Base-by-base conservation (phyloP, 2,113 vertebrate genomes). In the Apodemus sylvaticus region DNA sequence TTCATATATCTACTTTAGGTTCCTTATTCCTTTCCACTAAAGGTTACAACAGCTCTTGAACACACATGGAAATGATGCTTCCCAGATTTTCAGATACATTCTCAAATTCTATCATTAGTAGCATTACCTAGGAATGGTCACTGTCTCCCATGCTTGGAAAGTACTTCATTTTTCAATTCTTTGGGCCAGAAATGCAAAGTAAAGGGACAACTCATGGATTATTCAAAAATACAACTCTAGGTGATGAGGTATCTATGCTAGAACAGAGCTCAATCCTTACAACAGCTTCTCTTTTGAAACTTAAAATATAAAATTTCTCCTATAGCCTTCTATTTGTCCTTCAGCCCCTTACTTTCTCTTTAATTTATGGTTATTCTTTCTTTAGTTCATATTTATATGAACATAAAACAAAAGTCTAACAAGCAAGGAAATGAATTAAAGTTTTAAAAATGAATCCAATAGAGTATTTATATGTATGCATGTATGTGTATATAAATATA, bases 61-160 rank as follows among this genome's bases (percentile, higher is more conserved):
- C 73, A 45, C 74, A 73, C 17, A 6, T 87, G 31, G 60, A n/a
- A 60, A 16, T 22, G 53, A 20, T 6, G 34, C 26, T 76, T 87
- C 26, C 73, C 55, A 90, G 0, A 19, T 6, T 34, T 2, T 58
- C 22, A 22, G 1, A 36, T 71, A 16, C 7, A 29, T 45, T 62
- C 64, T 8, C 17, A 93, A 82, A 77, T 51, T 51, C 34, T 31
- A 31, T 70, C 66, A 70, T 29, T 8, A 53, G n/a, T 14, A 77
- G 10, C 29, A 1, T 5, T 20, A 16, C 11, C 22, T 8, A 9
- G 7, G 4, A 20, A 0, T 1, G 14, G 9, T 36, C 9, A 0
- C 3, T 73, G 34, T 90, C 4, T 62, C 29, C 2, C 14, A 2
- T 58, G 58, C 19, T 16, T 73, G 78, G 76, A 53, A 94, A 60